Percentiles rank a stretch among this genome's conserved stretches.
Conservation (phyloP, 2,888 invertebrate species). For the Megaustenia siamemsis region DNA sequence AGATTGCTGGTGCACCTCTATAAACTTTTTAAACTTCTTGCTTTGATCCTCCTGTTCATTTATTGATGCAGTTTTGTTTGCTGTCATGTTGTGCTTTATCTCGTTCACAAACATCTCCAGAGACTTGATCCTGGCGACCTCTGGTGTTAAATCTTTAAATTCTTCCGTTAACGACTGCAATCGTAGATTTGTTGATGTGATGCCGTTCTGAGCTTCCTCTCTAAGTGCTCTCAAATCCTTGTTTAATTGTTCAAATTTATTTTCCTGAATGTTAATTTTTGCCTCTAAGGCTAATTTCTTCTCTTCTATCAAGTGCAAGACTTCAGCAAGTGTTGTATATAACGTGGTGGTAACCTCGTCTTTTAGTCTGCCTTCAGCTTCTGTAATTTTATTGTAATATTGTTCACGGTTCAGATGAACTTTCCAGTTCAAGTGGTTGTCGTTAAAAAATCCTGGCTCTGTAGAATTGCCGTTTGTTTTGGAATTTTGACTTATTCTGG, state of each 20-base stretch:
- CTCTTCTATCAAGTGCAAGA: constrained; percentile 51
- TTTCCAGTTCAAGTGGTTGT: constrained; percentile 1
- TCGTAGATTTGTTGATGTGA: constrained; percentile 47
- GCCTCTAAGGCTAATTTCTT: constrained; percentile 50
- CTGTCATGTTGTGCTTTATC: constrained; percentile 56
- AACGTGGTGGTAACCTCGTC: constrained; percentile 54
- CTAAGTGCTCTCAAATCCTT: constrained; percentile 18
- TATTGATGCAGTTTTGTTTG: background rate
- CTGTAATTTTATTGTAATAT: background rate
- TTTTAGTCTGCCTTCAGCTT: constrained; percentile 55
- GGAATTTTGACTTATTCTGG: background rate
- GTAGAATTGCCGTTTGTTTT: constrained; percentile 7
- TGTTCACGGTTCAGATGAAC: constrained; percentile 48
- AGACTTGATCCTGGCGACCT: constrained; percentile 45
- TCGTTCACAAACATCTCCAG: constrained; percentile 54
- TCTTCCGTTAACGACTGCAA: constrained; percentile 54
- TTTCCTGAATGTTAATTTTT: constrained; percentile 53
- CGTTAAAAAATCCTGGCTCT: background rate
- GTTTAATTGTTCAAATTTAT: constrained; percentile 21
- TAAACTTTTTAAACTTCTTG: constrained; percentile 56
- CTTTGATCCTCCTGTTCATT: constrained; percentile 53
- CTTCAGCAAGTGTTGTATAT: constrained; percentile 47
- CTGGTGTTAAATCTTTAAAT: constrained; percentile 47
- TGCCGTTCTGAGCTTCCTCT: constrained; percentile 44
- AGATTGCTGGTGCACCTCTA: constrained; percentile 60